Percentiles rank a stretch among this genome's conserved stretches.
These are phyloP conservation scores for Ianthella basta DNA, from an alignment of 37 sponge, comb jelly and placozoan genomes.

Conservation along the genomic window DNA sequence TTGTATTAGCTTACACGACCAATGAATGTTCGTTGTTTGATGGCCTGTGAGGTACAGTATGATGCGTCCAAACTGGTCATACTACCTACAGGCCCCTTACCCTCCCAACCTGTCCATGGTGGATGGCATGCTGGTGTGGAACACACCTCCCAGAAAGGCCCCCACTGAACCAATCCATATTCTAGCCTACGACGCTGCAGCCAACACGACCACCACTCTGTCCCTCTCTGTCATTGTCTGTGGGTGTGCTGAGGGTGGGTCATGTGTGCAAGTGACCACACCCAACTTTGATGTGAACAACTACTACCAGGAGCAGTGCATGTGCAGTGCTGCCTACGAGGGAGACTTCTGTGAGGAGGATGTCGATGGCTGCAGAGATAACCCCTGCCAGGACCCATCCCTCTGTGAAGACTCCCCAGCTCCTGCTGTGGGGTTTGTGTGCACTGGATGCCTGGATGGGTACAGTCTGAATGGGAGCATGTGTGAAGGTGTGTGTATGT, in stretches of 20 bases:
- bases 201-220: neutral
- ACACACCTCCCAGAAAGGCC: neutral
- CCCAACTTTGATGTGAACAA: slow-evolving; percentile 3
- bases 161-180: neutral
- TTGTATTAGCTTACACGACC: no score
- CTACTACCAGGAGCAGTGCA: slow-evolving; percentile 26
- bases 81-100: neutral
- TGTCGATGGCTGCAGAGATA: neutral
- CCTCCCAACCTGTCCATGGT: neutral
- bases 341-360: slow-evolving; percentile 15
- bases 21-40: no score
- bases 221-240: slow-evolving; percentile 7
- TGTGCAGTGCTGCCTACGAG: slow-evolving; percentile 14
- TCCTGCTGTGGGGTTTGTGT: slow-evolving; percentile 10
- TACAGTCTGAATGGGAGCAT: slow-evolving; percentile 5
- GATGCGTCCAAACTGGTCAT: no score
- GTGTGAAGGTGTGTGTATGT: neutral
- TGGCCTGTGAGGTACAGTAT: no score
- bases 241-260: slow-evolving; percentile 5
- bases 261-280: slow-evolving; percentile 2
- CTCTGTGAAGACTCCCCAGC: slow-evolving; percentile 12
- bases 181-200: neutral
- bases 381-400: slow-evolving; percentile 22
- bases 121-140: neutral
- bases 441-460: slow-evolving; percentile 6